Evolutionary conservation across 1,140 invertebrate genomes (phyloP).

Genomic region (Caenorhabditis brenneri): DNA sequence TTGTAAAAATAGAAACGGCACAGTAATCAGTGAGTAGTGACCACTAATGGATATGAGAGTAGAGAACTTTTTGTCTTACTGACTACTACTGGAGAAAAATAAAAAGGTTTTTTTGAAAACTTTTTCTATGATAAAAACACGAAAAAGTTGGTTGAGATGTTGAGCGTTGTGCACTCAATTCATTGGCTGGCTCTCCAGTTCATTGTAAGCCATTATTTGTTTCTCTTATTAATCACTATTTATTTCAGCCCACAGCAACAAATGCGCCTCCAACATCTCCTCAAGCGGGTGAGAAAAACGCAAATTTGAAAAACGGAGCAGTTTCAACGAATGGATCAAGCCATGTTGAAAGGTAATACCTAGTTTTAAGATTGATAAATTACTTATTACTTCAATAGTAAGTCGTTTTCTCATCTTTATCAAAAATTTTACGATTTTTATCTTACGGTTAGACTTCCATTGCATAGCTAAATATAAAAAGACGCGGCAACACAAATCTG

Average conservation of each 20-base stretch:
- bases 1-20: too few species aligned
- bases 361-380: too few species aligned
- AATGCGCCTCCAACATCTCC: neutral
- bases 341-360: neutral
- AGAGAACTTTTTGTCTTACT: too few species aligned
- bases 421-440: neutral
- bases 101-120: neutral
- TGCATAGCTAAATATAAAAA: neutral
- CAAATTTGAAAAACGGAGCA: slow-evolving; percentile 24
- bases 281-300: slow-evolving; percentile 39
- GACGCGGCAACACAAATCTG: neutral
- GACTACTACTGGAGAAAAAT: neutral
- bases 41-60: too few species aligned
- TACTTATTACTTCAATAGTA: too few species aligned
- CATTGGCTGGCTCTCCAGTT: neutral
- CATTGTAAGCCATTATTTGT: neutral
- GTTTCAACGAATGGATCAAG: neutral
- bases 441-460: too few species aligned
- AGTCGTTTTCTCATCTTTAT: too few species aligned
- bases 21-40: too few species aligned
- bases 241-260: neutral
- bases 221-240: neutral
- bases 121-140: neutral
- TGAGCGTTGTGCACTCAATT: neutral
- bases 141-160: neutral